Evolutionary conservation across 2,113 vertebrate genomes (phyloP).

Genomic region (Rhabdornis inornatus): DNA sequence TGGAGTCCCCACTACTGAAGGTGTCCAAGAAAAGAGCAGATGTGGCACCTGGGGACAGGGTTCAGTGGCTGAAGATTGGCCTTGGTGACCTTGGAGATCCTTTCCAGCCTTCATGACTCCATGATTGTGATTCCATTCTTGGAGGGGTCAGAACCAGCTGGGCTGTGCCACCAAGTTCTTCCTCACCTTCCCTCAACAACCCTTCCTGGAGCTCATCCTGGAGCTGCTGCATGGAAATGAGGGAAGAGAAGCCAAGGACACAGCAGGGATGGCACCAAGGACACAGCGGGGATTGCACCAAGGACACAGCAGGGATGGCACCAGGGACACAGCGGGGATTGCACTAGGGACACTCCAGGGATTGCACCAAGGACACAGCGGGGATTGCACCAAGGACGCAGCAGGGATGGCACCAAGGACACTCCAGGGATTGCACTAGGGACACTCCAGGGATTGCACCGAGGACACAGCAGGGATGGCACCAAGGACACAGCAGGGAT

Average conservation of each 20-base stretch:
- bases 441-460: fast-evolving
- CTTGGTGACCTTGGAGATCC: not conserved
- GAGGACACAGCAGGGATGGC: too few species aligned
- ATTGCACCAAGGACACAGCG: too few species aligned
- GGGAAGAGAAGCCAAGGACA: not conserved
- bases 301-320: too few species aligned
- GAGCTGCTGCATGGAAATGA: not conserved
- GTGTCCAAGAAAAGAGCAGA: not conserved
- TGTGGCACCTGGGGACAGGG: not conserved
- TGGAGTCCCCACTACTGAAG: not conserved
- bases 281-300: too few species aligned
- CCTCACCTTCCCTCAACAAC: fast-evolving
- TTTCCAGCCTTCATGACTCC: not conserved
- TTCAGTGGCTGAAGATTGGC: not conserved
- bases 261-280: fast-evolving
- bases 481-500: too few species aligned
- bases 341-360: fast-evolving
- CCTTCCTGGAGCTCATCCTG: fast-evolving
- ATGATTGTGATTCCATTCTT: not conserved
- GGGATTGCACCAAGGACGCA: too few species aligned
- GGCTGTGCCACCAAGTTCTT: not conserved
- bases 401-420: too few species aligned
- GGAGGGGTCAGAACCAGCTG: fast-evolving
- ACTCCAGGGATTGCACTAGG: too few species aligned
- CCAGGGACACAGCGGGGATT: too few species aligned